These are phyloP conservation scores for Polietes domitor DNA, from an alignment of 2,888 invertebrate genomes.

Conservation along the genomic window DNA sequence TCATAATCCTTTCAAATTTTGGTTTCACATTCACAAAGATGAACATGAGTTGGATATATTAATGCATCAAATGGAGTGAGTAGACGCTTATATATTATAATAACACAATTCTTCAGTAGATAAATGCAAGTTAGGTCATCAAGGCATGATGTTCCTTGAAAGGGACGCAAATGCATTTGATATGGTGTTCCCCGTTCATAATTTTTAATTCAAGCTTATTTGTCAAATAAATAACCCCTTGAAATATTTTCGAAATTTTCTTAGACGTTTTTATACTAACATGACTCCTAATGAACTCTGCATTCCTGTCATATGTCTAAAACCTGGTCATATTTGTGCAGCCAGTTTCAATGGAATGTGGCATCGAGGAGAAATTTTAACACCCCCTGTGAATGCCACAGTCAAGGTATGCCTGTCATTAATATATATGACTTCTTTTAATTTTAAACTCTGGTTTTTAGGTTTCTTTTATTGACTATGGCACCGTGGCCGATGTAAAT, in stretches of 20 bases:
- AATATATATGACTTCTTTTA: not conserved
- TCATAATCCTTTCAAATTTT: slow-evolving; percentile 75
- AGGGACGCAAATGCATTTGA: too few relatives aligned
- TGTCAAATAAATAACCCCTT: too few relatives aligned
- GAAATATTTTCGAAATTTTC: slow-evolving; percentile 18
- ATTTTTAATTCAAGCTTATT: too few relatives aligned
- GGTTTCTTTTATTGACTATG: slow-evolving; percentile 76
- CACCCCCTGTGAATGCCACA: slow-evolving; percentile 64
- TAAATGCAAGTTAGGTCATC: too few relatives aligned
- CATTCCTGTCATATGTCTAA: slow-evolving; percentile 72
- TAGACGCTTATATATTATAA: not conserved
- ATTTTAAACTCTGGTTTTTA: too few relatives aligned
- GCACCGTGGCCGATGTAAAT: slow-evolving; percentile 72
- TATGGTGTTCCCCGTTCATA: too few relatives aligned
- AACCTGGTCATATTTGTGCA: slow-evolving; percentile 74
- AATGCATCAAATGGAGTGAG: slow-evolving; percentile 74
- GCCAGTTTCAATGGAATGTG: slow-evolving; percentile 70
- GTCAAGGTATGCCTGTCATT: slow-evolving; percentile 70
- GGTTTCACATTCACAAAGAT: slow-evolving; percentile 74
- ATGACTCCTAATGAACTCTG: slow-evolving; percentile 60
- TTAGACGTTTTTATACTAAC: slow-evolving; percentile 70
- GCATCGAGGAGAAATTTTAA: slow-evolving; percentile 75
- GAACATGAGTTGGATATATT: slow-evolving; percentile 71
- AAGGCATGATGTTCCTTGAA: too few relatives aligned
- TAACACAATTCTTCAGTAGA: too few relatives aligned